A percentile compares a stretch with the other conserved stretches of the same genome.
These are phyloP conservation scores for Isaurus tuberculatus DNA, from an alignment of 92 coral and sea anemone genomes.

Conservation along the genomic window DNA sequence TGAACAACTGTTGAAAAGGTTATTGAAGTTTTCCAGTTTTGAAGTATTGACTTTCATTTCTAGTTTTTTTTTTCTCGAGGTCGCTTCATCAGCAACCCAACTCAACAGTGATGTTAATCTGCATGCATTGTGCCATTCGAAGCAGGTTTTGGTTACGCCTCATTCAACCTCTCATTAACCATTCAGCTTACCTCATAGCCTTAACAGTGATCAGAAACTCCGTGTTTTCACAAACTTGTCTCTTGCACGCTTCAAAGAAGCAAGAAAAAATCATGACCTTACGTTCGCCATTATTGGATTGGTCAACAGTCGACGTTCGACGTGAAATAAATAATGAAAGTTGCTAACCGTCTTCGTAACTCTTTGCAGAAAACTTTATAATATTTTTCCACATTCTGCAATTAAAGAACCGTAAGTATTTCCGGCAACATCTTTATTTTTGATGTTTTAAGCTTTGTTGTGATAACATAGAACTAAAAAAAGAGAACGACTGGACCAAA, in stretches of 20 bases:
- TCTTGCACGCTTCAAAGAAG: conserved; percentile 9
- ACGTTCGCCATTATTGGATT: neutral
- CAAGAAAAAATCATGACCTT: conserved; percentile 17
- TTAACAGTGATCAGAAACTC: conserved; percentile 11
- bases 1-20: neutral
- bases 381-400: neutral
- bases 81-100: too few relatives aligned
- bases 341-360: neutral
- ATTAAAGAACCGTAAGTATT: too few relatives aligned
- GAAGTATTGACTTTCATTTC: too few relatives aligned
- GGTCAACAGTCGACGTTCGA: conserved; percentile 6
- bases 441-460: too few relatives aligned
- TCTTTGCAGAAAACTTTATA: neutral
- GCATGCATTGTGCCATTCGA: neutral
- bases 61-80: too few relatives aligned
- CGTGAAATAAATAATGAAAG: conserved; percentile 23
- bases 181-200: conserved; percentile 42
- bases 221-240: conserved; percentile 1
- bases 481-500: too few relatives aligned
- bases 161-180: conserved; percentile 5
- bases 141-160: conserved; percentile 32
- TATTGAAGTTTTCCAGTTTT: neutral
- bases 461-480: too few relatives aligned
- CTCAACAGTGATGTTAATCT: neutral
- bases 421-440: too few relatives aligned